Conservation (phyloP, 1,140 invertebrate species). For the Pantala flavescens region DNA sequence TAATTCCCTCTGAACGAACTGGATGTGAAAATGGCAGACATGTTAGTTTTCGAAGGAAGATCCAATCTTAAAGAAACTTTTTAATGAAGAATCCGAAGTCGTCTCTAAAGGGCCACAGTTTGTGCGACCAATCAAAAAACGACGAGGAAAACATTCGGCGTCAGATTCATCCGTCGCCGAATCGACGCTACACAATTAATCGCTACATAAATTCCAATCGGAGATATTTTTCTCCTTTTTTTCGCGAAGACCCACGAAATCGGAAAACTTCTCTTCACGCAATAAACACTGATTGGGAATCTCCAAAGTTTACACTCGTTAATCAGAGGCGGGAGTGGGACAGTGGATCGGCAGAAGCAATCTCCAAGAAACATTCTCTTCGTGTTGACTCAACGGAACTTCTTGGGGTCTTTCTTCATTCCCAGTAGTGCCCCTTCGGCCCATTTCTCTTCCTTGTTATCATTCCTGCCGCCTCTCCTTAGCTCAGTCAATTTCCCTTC, state of each 20-base stretch:
- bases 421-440: conserved; percentile 17
- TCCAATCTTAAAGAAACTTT: too few species aligned
- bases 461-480: background rate
- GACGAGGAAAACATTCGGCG: too few species aligned
- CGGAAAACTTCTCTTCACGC: background rate
- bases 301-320: background rate
- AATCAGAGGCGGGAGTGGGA: background rate
- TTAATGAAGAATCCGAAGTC: too few species aligned
- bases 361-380: conserved; percentile 23
- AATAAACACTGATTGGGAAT: conserved; percentile 7
- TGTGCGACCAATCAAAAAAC: too few species aligned
- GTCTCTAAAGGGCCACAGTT: too few species aligned
- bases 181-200: too few species aligned
- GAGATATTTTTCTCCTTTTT: too few species aligned
- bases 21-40: too few species aligned
- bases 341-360: conserved; percentile 13
- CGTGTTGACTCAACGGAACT: conserved; percentile 23
- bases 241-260: background rate
- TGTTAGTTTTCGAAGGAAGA: too few species aligned
- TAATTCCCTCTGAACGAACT: too few species aligned
- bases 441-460: conserved; percentile 16
- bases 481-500: background rate
- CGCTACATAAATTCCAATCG: too few species aligned
- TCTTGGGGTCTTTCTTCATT: conserved; percentile 16
- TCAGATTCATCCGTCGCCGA: too few species aligned